These are phyloP conservation scores for Pachymerium ferrugineum DNA, from an alignment of 2,888 invertebrate species.

Conservation along the genomic window DNA sequence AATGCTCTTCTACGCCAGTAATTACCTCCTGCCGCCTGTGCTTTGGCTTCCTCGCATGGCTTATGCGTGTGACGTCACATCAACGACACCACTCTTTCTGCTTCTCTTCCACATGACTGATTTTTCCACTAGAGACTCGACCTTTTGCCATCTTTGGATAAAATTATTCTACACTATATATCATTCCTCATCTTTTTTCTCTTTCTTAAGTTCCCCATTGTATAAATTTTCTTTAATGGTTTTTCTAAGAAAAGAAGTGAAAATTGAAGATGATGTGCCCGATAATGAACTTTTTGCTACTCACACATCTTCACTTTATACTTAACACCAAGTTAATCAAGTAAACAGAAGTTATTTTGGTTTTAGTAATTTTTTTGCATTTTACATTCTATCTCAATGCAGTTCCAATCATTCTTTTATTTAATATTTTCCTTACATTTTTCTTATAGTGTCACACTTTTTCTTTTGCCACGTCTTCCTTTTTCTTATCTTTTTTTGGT, in stretches of 20 bases:
- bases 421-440: not conserved
- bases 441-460: not conserved
- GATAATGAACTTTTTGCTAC: too few relatives aligned
- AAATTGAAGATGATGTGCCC: not conserved
- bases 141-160: conserved; percentile 19
- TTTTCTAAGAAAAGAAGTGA: not conserved
- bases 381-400: too few relatives aligned
- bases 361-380: too few relatives aligned
- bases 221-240: not conserved
- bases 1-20: conserved; percentile 27
- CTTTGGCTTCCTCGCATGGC: conserved; percentile 22
- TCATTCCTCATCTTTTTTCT: not conserved
- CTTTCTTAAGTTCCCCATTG: not conserved
- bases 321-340: not conserved
- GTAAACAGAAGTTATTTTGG: too few relatives aligned
- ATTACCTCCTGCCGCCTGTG: conserved; percentile 25
- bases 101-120: conserved; percentile 17
- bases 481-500: not conserved
- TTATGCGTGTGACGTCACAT: conserved; percentile 14
- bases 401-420: not conserved
- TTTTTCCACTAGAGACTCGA: not conserved
- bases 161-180: not conserved
- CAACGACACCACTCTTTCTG: not conserved
- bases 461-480: not conserved
- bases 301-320: too few relatives aligned